Evolutionary conservation across 2,797 vertebrate genomes (phyloP).

Genomic region (Leuciscus waleckii): DNA sequence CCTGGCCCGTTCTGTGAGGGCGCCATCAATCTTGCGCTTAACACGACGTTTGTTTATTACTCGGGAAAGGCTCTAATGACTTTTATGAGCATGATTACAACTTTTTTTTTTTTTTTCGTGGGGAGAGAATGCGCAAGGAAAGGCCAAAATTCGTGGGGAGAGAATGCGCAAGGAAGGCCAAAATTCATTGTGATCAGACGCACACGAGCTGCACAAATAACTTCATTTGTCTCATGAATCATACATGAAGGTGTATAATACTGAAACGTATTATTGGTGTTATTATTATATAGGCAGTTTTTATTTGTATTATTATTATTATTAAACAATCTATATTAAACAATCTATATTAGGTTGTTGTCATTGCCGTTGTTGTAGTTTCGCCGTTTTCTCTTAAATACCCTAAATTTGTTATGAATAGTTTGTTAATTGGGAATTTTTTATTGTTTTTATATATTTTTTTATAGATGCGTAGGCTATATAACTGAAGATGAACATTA

Average conservation of each 20-base stretch:
- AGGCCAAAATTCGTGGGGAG: slow-evolving; percentile 37
- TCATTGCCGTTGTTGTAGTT: background rate
- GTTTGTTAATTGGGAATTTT: too few relatives aligned
- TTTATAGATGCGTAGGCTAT: background rate
- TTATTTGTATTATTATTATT: background rate
- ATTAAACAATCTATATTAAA: background rate
- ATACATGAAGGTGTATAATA: background rate
- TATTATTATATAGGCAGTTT: background rate
- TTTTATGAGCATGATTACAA: slow-evolving; percentile 80
- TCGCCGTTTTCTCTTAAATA: background rate
- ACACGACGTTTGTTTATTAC: slow-evolving; percentile 94
- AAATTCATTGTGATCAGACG: slow-evolving; percentile 31
- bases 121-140: slow-evolving; percentile 38
- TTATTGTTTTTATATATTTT: too few relatives aligned
- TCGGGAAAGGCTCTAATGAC: slow-evolving; percentile 84
- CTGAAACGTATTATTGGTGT: background rate
- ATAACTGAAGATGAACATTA: background rate
- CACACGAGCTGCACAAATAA: slow-evolving; percentile 3
- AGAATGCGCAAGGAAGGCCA: slow-evolving; percentile 33
- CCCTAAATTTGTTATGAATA: background rate
- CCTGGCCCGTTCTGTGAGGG: slow-evolving; percentile 81
- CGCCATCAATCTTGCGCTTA: slow-evolving; percentile 90
- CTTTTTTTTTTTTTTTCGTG: slow-evolving; percentile 60
- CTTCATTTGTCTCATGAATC: background rate
- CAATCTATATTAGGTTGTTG: background rate